A percentile compares a stretch with the other conserved stretches of the same genome.
Evolutionary conservation across 2,113 vertebrate genomes (phyloP).

Genomic region (Neogobius melanostomus): DNA sequence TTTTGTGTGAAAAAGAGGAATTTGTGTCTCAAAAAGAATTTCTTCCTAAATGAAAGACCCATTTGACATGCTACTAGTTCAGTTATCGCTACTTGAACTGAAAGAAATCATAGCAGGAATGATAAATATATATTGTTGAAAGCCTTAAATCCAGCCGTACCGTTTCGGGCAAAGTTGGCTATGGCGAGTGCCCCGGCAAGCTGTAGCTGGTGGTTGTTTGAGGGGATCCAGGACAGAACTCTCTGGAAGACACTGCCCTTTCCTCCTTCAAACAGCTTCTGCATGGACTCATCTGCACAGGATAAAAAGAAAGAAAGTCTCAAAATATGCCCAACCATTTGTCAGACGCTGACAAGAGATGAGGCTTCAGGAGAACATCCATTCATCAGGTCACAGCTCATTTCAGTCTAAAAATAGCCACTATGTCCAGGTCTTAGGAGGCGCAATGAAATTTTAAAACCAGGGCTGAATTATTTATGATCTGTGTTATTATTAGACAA

Average conservation of each 20-base stretch:
- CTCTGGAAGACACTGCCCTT: slow-evolving; percentile 95
- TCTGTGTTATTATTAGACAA: neutral
- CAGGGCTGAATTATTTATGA: slow-evolving; percentile 35
- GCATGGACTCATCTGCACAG: slow-evolving; percentile 93
- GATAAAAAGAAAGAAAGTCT: neutral
- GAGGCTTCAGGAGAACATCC: neutral
- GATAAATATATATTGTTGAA: neutral
- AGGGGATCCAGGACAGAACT: slow-evolving; percentile 95
- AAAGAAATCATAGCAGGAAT: neutral
- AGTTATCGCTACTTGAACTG: too few relatives aligned
- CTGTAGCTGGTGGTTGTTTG: slow-evolving; percentile 95
- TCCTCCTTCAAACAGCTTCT: slow-evolving; percentile 96
- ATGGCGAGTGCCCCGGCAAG: slow-evolving; percentile 95
- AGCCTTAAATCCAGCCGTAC: slow-evolving; percentile 66
- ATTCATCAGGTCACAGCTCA: slow-evolving; percentile 1
- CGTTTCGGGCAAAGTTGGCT: slow-evolving; percentile 97
- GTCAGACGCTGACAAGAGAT: neutral
- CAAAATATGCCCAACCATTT: slow-evolving; percentile 1
- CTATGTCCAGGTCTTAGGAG: neutral
- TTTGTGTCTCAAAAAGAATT: neutral
- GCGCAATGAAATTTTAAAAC: slow-evolving; percentile 36
- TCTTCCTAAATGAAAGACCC: too few relatives aligned
- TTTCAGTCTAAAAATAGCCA: neutral
- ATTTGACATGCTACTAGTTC: too few relatives aligned
- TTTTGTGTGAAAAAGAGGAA: too few relatives aligned